A percentile compares a stretch with the other conserved stretches of the same genome.
These are phyloP conservation scores for Pseudomyrmex sp. DNA, from an alignment of 1,140 invertebrate species.

Conservation along the genomic window DNA sequence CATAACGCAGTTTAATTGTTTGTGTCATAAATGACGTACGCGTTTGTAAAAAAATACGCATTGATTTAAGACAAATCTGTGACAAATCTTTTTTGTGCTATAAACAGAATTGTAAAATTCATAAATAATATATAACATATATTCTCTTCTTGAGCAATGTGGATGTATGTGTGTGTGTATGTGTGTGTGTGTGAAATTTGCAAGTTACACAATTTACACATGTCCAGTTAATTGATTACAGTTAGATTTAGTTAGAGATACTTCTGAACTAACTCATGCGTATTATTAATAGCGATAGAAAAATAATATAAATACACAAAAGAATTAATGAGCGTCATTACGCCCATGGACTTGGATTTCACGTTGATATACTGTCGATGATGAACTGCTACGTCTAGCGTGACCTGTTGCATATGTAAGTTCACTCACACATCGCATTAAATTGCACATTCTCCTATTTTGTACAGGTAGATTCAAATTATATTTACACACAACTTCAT, in stretches of 20 bases:
- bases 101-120: neutral
- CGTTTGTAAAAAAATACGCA: neutral
- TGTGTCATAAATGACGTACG: neutral
- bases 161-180: too few relatives aligned
- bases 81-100: neutral
- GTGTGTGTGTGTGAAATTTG: neutral
- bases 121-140: too few relatives aligned
- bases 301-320: slow-evolving; percentile 68
- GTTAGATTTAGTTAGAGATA: slow-evolving; percentile 13
- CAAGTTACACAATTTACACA: neutral
- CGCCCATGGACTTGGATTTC: slow-evolving; percentile 76
- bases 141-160: too few relatives aligned
- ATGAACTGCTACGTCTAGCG: slow-evolving; percentile 77
- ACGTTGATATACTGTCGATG: slow-evolving; percentile 73
- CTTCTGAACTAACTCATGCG: neutral
- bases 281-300: slow-evolving; percentile 53
- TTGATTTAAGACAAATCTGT: neutral
- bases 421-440: slow-evolving; percentile 67
- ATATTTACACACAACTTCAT: neutral
- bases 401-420: slow-evolving; percentile 68
- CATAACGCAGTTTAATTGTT: neutral
- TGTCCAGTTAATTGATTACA: slow-evolving; percentile 25
- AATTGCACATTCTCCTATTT: slow-evolving; percentile 72
- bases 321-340: slow-evolving; percentile 81
- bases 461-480: slow-evolving; percentile 52